Conservation (phyloP, 2,797 vertebrate genomes). For the Enteromius fasciolatus region DNA sequence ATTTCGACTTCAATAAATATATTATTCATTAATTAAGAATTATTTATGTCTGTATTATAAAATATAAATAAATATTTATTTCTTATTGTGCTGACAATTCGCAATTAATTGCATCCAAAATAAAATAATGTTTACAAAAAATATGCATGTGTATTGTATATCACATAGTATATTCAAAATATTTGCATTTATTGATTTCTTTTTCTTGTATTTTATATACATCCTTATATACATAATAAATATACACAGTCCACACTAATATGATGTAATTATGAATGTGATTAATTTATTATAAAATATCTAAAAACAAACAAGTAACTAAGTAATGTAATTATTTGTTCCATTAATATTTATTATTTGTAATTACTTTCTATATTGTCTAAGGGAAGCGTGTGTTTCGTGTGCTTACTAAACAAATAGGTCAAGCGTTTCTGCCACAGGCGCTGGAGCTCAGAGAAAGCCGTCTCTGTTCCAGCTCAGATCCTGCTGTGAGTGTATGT, state of each 20-base stretch:
- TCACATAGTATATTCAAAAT: no score
- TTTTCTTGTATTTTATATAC: no score
- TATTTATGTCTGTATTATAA: neutral
- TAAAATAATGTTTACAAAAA: no score
- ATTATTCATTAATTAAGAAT: neutral
- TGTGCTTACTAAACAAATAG: constrained; percentile 13
- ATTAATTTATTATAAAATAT: neutral
- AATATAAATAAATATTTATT: neutral
- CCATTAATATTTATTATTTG: neutral
- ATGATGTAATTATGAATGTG: no score
- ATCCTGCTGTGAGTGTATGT: constrained; percentile 4
- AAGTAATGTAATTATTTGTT: neutral
- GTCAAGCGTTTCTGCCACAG: neutral
- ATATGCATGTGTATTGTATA: no score
- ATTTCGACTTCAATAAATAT: neutral
- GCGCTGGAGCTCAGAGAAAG: constrained; percentile 27
- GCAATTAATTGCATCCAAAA: no score
- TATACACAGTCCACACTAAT: no score
- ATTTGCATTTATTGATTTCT: no score
- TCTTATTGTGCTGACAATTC: no score
- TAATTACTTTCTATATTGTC: neutral
- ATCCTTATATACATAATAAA: no score
- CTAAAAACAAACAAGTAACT: neutral
- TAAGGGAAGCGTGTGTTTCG: neutral
- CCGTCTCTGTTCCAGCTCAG: neutral